Evolutionary conservation across 2,797 vertebrate species (phyloP), one percentile per base, ranked within the genome.

Genomic region (Helicolenus hilgendorfi): DNA sequence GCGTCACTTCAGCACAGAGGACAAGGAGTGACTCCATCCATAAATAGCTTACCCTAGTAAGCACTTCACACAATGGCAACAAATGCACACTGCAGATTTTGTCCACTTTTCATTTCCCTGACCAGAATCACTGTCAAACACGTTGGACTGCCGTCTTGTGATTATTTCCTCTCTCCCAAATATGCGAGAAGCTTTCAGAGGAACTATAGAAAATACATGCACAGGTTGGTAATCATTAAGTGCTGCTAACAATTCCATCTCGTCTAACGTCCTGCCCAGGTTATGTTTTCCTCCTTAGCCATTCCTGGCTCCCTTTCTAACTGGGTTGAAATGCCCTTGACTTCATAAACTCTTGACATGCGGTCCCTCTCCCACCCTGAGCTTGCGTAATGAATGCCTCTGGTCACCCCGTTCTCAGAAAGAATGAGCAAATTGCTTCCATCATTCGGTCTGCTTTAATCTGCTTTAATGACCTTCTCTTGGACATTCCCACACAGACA

Each of bases 381-480:
- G 63, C 36, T 85, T 83, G 72, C 31, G 18, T 87, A 90, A 92
- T 67, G 22, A 75, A 27, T 31, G 31, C 64, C 59, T 88, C 59
- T 81, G 79, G 83, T 90, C 81, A 81, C 11, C 67, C 56, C 14
- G 72, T 89, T 60, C 90, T 90, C 45, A 83, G 63, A 89, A 86
- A 86, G 77, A 92, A 89, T 72, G 75, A 82, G 55, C 83, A 88
- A 92, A 96, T 84, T 79, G 69, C 83, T 68, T 82, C 77, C 81
- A 93, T 92, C 89, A 93, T 77, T 93, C 80, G 80, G 82, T 73
- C 86, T 59, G 62, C 81, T 77, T 81, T 86, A 86, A 85, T 93
- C 79, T 85, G 77, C 72, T 72, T 91, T 81, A 77, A 87, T 82
- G 84, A 88, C 89, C 84, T 92, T 95, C 76, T 77, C 69, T 84